A percentile compares a stretch with the other conserved stretches of the same genome.
phyloP scores from a whole-genome alignment of 1,140 invertebrate genomes.

The Eumeta japonica region DNA sequence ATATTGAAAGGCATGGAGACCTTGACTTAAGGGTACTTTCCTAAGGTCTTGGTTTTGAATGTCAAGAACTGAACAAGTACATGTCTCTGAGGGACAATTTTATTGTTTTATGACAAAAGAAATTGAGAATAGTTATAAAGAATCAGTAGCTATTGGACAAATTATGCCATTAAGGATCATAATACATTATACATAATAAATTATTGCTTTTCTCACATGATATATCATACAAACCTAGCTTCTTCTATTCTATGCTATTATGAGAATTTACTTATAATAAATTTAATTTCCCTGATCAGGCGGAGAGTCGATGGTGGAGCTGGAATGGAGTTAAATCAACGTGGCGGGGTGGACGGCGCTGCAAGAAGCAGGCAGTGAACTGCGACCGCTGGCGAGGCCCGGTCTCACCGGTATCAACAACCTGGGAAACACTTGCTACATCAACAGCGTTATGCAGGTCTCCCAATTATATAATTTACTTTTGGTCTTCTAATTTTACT shows the following conservation, averaged over 20 bases:
- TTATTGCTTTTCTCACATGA: too few species aligned
- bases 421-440: conserved; percentile 96
- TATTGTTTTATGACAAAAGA: too few species aligned
- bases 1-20: too few species aligned
- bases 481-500: neutral
- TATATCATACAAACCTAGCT: too few species aligned
- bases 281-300: conserved; percentile 54
- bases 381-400: conserved; percentile 86
- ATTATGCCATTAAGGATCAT: too few species aligned
- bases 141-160: too few species aligned
- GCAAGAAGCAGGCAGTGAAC: conserved; percentile 83
- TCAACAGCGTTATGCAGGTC: conserved; percentile 90
- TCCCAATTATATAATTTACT: conserved; percentile 1
- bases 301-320: conserved; percentile 99
- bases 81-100: too few species aligned
- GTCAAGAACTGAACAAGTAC: too few species aligned
- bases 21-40: too few species aligned
- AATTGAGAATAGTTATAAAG: too few species aligned
- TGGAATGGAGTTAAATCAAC: conserved; percentile 96
- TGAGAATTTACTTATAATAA: neutral
- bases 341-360: conserved; percentile 91
- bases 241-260: neutral
- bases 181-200: too few species aligned
- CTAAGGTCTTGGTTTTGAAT: too few species aligned
- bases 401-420: conserved; percentile 93